Conservation (phyloP, 92 coral and sea anemone genomes). For the Zoanthus sansibaricus region DNA sequence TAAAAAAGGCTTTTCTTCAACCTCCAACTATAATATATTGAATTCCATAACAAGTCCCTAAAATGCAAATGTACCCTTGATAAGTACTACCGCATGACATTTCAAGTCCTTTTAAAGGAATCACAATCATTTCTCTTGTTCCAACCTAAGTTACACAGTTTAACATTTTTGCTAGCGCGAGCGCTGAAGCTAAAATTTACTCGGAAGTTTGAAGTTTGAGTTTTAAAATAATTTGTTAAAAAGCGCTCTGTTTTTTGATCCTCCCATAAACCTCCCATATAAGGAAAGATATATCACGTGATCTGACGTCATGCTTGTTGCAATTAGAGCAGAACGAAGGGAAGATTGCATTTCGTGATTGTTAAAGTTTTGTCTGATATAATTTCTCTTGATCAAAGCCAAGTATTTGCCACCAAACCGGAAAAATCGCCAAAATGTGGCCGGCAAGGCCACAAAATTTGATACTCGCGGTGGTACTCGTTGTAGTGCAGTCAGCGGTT, state of each 20-base stretch:
- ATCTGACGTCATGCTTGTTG: conserved; percentile 38
- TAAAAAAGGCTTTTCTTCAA: background rate
- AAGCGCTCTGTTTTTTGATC: background rate
- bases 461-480: conserved; percentile 9
- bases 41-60: background rate
- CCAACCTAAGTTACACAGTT: background rate
- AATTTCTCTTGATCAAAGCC: conserved; percentile 14
- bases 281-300: conserved; percentile 29
- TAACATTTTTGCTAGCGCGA: background rate
- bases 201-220: background rate
- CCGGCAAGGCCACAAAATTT: conserved; percentile 21
- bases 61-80: background rate
- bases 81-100: no score
- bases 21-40: background rate
- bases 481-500: conserved; percentile 14
- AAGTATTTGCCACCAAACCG: conserved; percentile 20
- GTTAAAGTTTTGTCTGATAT: conserved; percentile 5
- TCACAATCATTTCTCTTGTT: background rate
- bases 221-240: background rate
- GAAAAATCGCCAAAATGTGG: conserved; percentile 45
- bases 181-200: background rate
- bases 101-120: no score
- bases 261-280: background rate
- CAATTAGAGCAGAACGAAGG: conserved; percentile 21
- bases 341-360: conserved; percentile 21